Percentiles rank a stretch among this genome's conserved stretches.
phyloP scores from a whole-genome alignment of 1,140 invertebrate species.

The Drosophila sp. region DNA sequence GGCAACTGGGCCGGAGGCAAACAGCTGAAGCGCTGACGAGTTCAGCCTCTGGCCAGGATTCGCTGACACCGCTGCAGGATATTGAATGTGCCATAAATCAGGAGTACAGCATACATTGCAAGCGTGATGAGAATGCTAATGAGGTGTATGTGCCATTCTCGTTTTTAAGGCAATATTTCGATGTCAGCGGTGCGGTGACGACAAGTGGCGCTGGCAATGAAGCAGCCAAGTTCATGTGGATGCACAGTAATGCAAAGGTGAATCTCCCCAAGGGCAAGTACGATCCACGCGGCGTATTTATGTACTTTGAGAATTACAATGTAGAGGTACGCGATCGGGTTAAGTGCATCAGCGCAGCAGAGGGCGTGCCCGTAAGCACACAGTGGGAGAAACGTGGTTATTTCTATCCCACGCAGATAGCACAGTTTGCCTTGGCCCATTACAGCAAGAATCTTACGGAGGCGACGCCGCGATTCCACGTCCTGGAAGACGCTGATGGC shows the following conservation, averaged over 20 bases:
- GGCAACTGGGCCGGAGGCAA: conserved; percentile 45
- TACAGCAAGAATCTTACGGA: conserved; percentile 97
- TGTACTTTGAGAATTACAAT: conserved; percentile 99
- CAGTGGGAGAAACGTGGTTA: conserved; percentile 98
- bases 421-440: conserved; percentile 98
- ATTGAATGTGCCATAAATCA: conserved; percentile 96
- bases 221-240: conserved; percentile 94
- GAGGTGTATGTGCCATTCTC: conserved; percentile 97
- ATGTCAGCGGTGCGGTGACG: conserved; percentile 87
- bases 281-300: conserved; percentile 94
- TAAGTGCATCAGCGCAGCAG: conserved; percentile 96
- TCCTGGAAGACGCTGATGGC: conserved; percentile 91
- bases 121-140: conserved; percentile 91
- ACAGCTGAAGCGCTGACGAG: conserved; percentile 1
- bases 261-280: conserved; percentile 95
- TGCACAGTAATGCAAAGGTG: conserved; percentile 96
- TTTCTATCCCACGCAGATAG: conserved; percentile 99
- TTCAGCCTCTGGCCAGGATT: conserved; percentile 18
- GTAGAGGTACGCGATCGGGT: conserved; percentile 97
- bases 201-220: conserved; percentile 47
- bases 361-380: conserved; percentile 96
- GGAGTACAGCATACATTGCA: conserved; percentile 93
- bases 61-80: conserved; percentile 86
- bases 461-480: conserved; percentile 87
- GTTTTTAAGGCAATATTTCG: conserved; percentile 97